Conservation (phyloP, 2,888 invertebrate species). For the Phlogophora meticulosa region DNA sequence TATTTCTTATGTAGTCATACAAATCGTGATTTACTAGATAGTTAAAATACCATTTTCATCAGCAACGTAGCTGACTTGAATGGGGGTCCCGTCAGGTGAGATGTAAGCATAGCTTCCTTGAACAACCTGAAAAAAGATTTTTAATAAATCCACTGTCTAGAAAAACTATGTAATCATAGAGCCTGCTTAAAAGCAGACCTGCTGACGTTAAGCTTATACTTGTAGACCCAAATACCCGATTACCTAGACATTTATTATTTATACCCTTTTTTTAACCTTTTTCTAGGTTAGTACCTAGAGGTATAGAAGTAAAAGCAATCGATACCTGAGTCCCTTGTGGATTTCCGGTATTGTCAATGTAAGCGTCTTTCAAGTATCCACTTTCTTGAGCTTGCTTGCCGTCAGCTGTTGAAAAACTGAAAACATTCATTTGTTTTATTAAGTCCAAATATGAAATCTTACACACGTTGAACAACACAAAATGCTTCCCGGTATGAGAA, state of each 20-base stretch:
- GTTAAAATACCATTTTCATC: constrained; percentile 93
- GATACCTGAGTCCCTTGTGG: constrained; percentile 89
- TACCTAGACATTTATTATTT: no score
- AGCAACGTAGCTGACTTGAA: constrained; percentile 93
- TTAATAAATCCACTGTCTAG: neutral
- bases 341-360: constrained; percentile 92
- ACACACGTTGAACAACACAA: no score
- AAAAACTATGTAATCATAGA: neutral
- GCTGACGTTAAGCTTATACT: no score
- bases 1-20: no score
- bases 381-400: constrained; percentile 95
- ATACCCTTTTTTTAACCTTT: no score
- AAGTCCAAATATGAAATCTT: neutral
- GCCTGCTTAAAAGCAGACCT: neutral
- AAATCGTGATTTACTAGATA: no score
- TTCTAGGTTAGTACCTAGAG: no score
- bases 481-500: no score
- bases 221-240: no score
- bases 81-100: constrained; percentile 94
- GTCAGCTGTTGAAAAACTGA: constrained; percentile 94
- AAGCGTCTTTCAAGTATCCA: constrained; percentile 93
- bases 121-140: constrained; percentile 90
- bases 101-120: constrained; percentile 95
- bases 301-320: neutral
- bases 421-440: constrained; percentile 5